These are phyloP conservation scores for Furnarius figulus DNA, from an alignment of 2,113 vertebrate genomes.

Conservation along the genomic window DNA sequence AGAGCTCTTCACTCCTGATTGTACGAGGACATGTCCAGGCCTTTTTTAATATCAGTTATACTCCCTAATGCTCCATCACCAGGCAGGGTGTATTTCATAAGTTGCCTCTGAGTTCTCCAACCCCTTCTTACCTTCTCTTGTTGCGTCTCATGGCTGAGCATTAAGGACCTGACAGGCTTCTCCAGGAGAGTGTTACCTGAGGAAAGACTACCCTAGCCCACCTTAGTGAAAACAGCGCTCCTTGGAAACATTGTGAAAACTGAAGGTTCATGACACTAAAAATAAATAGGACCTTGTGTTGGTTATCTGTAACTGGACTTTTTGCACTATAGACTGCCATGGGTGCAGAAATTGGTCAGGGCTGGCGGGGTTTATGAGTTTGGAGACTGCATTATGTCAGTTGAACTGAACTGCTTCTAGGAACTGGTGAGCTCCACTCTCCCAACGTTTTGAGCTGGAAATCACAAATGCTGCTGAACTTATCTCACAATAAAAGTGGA, in stretches of 20 bases:
- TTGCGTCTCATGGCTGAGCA: rapidly evolving
- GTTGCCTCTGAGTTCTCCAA: not conserved
- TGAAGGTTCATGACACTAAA: not conserved
- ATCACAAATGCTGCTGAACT: not conserved
- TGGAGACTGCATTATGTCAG: not conserved
- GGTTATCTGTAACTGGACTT: not conserved
- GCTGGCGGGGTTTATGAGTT: not conserved
- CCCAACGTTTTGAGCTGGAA: not conserved
- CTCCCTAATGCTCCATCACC: not conserved
- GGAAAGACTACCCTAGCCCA: not conserved
- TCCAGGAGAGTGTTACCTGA: not conserved
- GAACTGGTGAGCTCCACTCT: not conserved
- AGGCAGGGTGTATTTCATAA: not conserved
- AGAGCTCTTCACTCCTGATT: not conserved
- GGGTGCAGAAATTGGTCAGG: not conserved
- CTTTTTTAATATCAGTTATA: not conserved
- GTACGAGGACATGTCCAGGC: not conserved
- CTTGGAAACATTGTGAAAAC: not conserved
- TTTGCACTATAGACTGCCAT: not conserved
- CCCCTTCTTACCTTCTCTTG: not conserved
- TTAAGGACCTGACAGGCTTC: not conserved
- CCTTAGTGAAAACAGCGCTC: not conserved
- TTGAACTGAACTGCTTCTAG: not conserved
- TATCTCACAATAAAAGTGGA: not conserved
- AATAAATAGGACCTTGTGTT: not conserved